Base-by-base conservation (phyloP, 2,113 vertebrate genomes). In the Malurus melanocephalus region DNA sequence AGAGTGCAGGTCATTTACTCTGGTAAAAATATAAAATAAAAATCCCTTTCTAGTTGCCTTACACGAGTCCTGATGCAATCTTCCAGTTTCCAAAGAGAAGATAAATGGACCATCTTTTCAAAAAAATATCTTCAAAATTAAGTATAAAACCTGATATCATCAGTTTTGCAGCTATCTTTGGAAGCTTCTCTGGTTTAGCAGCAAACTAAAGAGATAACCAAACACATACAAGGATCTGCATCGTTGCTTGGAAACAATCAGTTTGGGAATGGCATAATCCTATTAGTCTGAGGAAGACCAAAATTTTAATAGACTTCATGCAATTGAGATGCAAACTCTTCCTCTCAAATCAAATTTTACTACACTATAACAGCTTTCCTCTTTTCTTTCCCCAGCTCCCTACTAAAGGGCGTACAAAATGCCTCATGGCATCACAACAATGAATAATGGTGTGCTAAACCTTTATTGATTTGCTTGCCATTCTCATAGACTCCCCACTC, bases 161-260 rank as follows among this genome's bases (percentile, higher is more conserved):
- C 95, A 60, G 43, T 69, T 90, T 51, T 56, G 20, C 67, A 78
- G 84, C 75, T 94, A 80, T 94, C 88, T 94, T 93, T 87, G 73
- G 78, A 85, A 94, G 85, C 78, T 61, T 80, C 81, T 85, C 56
- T 85, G 82, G 60, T 92, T 83, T 48, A 90, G 90, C 85, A 87
- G 82, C 72, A 75, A 90, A 88, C 81, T 85, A 51, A 88, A 86
- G 85, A 93, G 89, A 94, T 92, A 94, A 94, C 92, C 88, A 92
- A 93, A 94, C 82, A 85, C 26, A 33, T 61, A 80, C 38, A 28
- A 83, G 46, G 38, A 87, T 94, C 89, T 92, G 92, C 94, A 93
- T 91, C 42, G 91, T 97, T 97, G 96, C 96, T 95, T 96, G 80
- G 96, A 96, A 96, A 97, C 96, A 96, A 89, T 87, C 45, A 77